Evolutionary conservation across 2,888 invertebrate genomes (phyloP), one percentile per base, ranked within the genome.

Genomic region (Gnatocerus cornutus): DNA sequence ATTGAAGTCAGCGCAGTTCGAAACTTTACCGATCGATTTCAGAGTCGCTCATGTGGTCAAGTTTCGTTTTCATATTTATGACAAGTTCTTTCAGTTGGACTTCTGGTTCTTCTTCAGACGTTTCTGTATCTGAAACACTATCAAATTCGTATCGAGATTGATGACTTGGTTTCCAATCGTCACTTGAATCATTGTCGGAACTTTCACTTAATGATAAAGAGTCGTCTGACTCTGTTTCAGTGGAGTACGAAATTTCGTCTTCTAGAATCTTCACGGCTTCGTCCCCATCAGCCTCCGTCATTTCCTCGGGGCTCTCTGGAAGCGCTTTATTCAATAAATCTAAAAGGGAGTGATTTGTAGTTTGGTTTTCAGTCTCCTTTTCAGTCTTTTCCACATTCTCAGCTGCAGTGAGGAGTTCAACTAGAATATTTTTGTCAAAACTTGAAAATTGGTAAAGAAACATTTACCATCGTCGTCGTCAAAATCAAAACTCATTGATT

Each of bases 241-340:
- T 37, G 8, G 59, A 29, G 4, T 21, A 59, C 13, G 43, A 45
- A 33, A 59, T 30, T 8, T 59, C 59, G 10, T 59, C 33, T 14
- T 59, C 59, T 9, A 59, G 30, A 9, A 45, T 8, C 10, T 30
- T 21, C 29, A 59, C 21, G n/a, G 59, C 59, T 30, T 45, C 29
- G 9, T 59, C 41, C 0, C 10, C 41, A 2, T 59, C 59, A 1
- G 27, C 8, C 4, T 59, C 62, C 9, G 62, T 29, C 12, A 39
- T 37, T 5, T 27, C 37, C 3, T 33, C 21, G n/a, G 10, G n/a
- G 9, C 37, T 13, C 12, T 46, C 21, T 3, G 33, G 27, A 1
- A 33, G n/a, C 13, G 21, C 50, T 50, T 62, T 50, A 21, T 27
- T 62, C 21, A 50, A 9, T 37, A 50, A 50, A 9, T 50, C 62